Percentiles rank a stretch among this genome's conserved stretches.
Conservation (phyloP, 2,888 invertebrate genomes). For the Nephrotoma guestfalica region DNA sequence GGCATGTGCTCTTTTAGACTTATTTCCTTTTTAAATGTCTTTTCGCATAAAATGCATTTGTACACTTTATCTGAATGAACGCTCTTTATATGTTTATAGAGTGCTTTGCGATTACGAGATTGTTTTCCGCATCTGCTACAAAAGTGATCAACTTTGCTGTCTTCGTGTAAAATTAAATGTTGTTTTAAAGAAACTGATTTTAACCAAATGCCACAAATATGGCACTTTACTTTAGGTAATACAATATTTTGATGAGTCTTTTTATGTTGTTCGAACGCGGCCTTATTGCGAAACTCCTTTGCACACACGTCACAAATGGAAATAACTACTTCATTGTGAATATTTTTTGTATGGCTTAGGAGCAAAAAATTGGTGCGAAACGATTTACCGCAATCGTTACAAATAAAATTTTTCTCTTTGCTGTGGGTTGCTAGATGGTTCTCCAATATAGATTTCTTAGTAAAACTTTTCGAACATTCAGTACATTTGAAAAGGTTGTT, state of each 20-base stretch:
- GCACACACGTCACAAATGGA: conserved; percentile 11
- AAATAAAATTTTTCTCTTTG: neutral
- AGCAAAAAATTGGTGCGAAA: neutral
- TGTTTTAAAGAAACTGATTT: neutral
- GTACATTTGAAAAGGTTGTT: neutral
- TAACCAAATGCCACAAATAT: conserved; percentile 6
- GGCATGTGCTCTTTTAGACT: conserved; percentile 13
- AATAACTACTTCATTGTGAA: neutral
- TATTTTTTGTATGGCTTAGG: neutral
- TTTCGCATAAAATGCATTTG: conserved; percentile 11
- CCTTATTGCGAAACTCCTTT: neutral
- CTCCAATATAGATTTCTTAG: neutral
- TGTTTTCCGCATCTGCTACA: conserved; percentile 10
- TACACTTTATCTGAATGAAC: conserved; percentile 9
- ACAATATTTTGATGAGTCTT: conserved; percentile 3
- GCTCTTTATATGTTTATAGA: conserved; percentile 11
- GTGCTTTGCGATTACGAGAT: conserved; percentile 11
- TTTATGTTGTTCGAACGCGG: conserved; percentile 7
- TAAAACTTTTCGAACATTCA: neutral
- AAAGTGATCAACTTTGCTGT: neutral
- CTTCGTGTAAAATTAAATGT: conserved; percentile 7
- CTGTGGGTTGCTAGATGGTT: neutral
- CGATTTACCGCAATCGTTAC: neutral
- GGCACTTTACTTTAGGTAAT: conserved; percentile 9
- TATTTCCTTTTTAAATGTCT: conserved; percentile 11